Conservation (phyloP, 2,888 invertebrate species). For the Troilus luridus region DNA sequence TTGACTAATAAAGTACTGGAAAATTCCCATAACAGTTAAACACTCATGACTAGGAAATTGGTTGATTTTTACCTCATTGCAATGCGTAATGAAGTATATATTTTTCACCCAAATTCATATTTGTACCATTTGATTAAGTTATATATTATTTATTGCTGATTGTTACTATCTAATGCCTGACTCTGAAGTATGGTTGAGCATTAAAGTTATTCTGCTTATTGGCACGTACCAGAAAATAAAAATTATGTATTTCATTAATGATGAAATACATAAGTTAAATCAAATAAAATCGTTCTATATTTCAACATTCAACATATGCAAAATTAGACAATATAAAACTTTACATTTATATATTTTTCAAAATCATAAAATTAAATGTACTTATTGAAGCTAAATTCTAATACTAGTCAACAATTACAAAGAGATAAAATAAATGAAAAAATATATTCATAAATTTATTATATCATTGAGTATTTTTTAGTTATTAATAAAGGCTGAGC, state of each 20-base stretch:
- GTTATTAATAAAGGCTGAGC: conserved; percentile 9
- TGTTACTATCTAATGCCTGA: background rate
- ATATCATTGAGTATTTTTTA: conserved; percentile 33
- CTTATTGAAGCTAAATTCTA: conserved; percentile 12
- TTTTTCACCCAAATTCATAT: background rate
- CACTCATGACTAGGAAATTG: background rate
- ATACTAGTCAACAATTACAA: conserved; percentile 9
- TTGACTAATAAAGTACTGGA: no score
- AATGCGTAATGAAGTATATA: background rate
- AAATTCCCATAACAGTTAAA: background rate
- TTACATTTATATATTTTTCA: background rate
- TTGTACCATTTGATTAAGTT: background rate
- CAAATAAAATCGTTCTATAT: background rate
- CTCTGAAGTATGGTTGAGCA: background rate
- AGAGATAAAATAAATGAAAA: conserved; percentile 34
- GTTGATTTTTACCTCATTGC: background rate
- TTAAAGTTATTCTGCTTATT: background rate
- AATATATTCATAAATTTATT: conserved; percentile 6
- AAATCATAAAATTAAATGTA: conserved; percentile 9
- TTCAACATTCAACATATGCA: background rate
- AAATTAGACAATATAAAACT: background rate
- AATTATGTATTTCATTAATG: background rate
- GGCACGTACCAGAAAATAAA: background rate
- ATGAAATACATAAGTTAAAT: background rate
- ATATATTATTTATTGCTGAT: background rate